Percentiles rank a stretch among this genome's conserved stretches.
These are phyloP conservation scores for Epinotia demarniana DNA, from an alignment of 2,888 invertebrate genomes.

Conservation along the genomic window DNA sequence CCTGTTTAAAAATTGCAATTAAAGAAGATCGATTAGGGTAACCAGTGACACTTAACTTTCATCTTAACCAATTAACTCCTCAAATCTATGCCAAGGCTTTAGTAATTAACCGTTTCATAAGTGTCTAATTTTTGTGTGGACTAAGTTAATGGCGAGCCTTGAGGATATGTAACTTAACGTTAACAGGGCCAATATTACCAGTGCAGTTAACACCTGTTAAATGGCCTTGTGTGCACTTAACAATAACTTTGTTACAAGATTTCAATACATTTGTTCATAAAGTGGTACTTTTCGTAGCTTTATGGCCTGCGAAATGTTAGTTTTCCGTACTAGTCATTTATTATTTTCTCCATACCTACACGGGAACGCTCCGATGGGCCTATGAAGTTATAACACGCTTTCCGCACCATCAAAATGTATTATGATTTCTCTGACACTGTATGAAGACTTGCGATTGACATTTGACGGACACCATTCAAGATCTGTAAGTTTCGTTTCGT, in stretches of 20 bases:
- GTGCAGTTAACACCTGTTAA: conserved; percentile 8
- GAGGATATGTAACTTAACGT: conserved; percentile 12
- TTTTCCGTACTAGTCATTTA: too few species aligned
- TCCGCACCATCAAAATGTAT: too few species aligned
- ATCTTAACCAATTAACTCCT: conserved; percentile 16
- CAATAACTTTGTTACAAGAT: neutral
- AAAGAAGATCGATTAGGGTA: conserved; percentile 10
- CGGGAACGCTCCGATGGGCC: too few species aligned
- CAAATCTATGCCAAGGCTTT: conserved; percentile 26
- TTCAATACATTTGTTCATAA: too few species aligned
- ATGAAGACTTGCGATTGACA: too few species aligned
- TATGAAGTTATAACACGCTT: too few species aligned
- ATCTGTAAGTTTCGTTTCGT: too few species aligned
- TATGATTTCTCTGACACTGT: too few species aligned
- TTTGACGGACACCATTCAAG: too few species aligned
- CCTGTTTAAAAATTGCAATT: neutral
- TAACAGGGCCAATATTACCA: conserved; percentile 10
- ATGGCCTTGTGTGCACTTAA: conserved; percentile 12
- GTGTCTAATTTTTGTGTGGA: conserved; percentile 27
- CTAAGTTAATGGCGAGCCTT: conserved; percentile 25
- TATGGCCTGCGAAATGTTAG: too few species aligned
- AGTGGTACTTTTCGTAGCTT: too few species aligned
- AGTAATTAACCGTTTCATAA: conserved; percentile 31
- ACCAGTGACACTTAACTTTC: neutral
- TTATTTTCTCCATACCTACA: too few species aligned